Base-by-base conservation (phyloP, 2,113 vertebrate genomes). In the Tyto alba region DNA sequence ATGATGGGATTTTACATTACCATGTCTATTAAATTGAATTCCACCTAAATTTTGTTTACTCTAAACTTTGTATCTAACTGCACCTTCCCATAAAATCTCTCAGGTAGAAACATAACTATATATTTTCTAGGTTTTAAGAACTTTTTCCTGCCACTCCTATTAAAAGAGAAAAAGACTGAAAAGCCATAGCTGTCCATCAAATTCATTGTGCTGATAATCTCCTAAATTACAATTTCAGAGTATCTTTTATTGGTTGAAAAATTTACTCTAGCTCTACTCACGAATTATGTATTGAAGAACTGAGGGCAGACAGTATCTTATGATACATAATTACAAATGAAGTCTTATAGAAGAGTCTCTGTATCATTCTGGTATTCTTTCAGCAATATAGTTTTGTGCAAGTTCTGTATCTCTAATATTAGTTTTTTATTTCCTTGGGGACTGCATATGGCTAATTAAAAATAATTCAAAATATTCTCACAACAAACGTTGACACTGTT, bases 301-400 rank as follows among this genome's bases (percentile, higher is more conserved):
- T 0, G 3, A 86, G 74, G 66, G 86, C n/a, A 95, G 91, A 21
- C 27, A 77, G 36, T 63, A 91, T 92, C 55, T 88, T 86, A 67
- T 22, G 71, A 84, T 64, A 63, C 59, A n/a, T 81, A 94, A 77
- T 96, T 96, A 96, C 90, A 96, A 96, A 90, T 91, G 93, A 96
- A 89, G 69, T n/a, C 68, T 96, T 78, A 75, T 30, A 96, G 81
- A 97, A 94, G 48, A 73, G 45, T 57, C 45, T 89, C 21, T 75
- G 57, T 29, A 85, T 56, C 50, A 69, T 75, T 43, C 34, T 30
- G 27, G 18, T 62, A 91, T 56, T 74, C 47, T 79, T 86, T 88
- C 86, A 84, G 64, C 47, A 84, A 68, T 32, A 50, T 27, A 90
- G 16, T n/a, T 88, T 77, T 93, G 53, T 53, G 34, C 10, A 84